phyloP scores from a whole-genome alignment of 2,113 vertebrate species.

The Eudyptes chrysolophus region DNA sequence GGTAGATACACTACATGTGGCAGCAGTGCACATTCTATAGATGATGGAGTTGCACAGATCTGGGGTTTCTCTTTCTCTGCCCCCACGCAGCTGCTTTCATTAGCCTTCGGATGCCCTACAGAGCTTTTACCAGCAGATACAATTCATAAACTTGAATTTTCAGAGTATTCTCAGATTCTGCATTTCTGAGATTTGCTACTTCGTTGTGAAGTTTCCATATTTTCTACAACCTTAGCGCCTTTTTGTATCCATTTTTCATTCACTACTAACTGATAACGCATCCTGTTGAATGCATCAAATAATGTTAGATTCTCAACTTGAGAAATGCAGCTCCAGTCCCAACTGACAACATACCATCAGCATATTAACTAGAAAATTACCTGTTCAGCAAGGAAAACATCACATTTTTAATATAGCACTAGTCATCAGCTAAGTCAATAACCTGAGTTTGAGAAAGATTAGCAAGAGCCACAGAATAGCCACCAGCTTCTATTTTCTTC shows the following conservation, averaged over 20 bases:
- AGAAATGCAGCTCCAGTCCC: constrained; percentile 2
- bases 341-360: background rate
- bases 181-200: background rate
- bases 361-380: constrained; percentile 11
- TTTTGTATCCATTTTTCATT: background rate
- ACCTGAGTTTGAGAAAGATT: background rate
- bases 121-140: background rate
- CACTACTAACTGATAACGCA: background rate
- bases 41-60: background rate
- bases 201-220: background rate
- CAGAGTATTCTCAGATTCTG: background rate
- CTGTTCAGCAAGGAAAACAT: background rate
- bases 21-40: background rate
- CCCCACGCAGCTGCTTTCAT: background rate
- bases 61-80: background rate
- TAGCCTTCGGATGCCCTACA: background rate
- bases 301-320: background rate
- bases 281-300: background rate
- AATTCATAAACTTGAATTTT: background rate
- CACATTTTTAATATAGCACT: background rate
- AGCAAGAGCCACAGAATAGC: background rate
- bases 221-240: background rate
- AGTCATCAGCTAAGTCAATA: background rate
- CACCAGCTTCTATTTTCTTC: background rate
- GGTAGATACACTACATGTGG: background rate